Percentiles rank a stretch among this genome's conserved stretches.
Conservation (phyloP, 2,797 vertebrate species). For the Geotrypetes seraphini region DNA sequence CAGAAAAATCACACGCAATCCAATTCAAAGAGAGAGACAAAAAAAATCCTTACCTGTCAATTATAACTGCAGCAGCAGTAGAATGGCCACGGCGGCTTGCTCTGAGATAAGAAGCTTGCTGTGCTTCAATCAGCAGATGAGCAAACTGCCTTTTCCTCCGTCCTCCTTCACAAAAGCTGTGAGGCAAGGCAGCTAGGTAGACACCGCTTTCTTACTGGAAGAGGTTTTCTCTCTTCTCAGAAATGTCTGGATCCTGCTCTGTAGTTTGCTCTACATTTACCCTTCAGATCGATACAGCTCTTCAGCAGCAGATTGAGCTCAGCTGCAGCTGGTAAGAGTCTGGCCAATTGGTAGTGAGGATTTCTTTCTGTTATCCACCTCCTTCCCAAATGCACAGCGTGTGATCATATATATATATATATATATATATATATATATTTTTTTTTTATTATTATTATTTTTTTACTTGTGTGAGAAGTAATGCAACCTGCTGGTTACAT, state of each 20-base stretch:
- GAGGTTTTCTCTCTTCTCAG: slow-evolving; percentile 30
- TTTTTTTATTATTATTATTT: too few relatives aligned
- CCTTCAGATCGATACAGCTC: slow-evolving; percentile 47
- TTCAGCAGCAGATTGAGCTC: slow-evolving; percentile 35
- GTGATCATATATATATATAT: too few relatives aligned
- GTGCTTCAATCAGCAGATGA: slow-evolving; percentile 9
- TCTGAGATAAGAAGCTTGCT: slow-evolving; percentile 6
- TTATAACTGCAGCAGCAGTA: slow-evolving; percentile 15
- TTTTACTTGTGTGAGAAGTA: slow-evolving; percentile 45
- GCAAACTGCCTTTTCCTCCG: slow-evolving; percentile 1
- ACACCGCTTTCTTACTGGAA: slow-evolving; percentile 38
- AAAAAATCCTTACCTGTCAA: slow-evolving; percentile 34
- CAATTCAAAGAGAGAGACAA: background rate
- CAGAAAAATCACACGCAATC: background rate
- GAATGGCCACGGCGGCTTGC: background rate
- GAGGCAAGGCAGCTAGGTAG: slow-evolving; percentile 8
- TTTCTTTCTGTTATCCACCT: slow-evolving; percentile 32
- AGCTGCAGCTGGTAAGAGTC: slow-evolving; percentile 38
- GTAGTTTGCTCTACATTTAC: slow-evolving; percentile 33
- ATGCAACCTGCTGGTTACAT: too few relatives aligned
- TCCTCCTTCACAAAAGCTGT: slow-evolving; percentile 9
- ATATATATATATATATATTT: too few relatives aligned
- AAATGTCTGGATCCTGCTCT: slow-evolving; percentile 20
- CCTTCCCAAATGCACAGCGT: slow-evolving; percentile 42
- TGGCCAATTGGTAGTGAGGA: slow-evolving; percentile 53